A percentile compares a stretch with the other conserved stretches of the same genome.
phyloP scores from a whole-genome alignment of 2,888 invertebrate species.

The Laspeyria flexula region DNA sequence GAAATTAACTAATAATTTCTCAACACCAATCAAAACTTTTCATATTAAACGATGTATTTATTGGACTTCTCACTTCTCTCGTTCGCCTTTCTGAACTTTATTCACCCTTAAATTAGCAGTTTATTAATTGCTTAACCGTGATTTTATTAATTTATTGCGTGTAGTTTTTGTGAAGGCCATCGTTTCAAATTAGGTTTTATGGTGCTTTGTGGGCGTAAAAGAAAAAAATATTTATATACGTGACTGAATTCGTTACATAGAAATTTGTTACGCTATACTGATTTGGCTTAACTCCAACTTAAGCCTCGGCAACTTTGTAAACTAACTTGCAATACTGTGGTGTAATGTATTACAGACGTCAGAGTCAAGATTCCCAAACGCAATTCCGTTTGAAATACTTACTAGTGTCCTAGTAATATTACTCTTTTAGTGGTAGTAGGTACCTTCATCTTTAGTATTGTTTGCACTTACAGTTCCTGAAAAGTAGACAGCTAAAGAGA shows the following conservation, averaged over 20 bases:
- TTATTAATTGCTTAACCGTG: slow-evolving; percentile 11
- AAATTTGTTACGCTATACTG: slow-evolving; percentile 15
- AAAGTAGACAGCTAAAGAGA: too few relatives aligned
- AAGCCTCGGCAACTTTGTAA: slow-evolving; percentile 13
- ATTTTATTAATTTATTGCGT: slow-evolving; percentile 18
- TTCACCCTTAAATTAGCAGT: slow-evolving; percentile 13
- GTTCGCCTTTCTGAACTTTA: slow-evolving; percentile 15
- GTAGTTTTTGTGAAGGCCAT: background rate
- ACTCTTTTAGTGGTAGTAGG: background rate
- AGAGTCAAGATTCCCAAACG: slow-evolving; percentile 12
- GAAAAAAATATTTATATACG: slow-evolving; percentile 5
- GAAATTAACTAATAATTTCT: background rate
- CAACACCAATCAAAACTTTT: background rate
- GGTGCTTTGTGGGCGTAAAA: background rate
- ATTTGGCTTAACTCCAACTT: slow-evolving; percentile 37
- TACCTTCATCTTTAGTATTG: too few relatives aligned
- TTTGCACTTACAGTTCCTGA: too few relatives aligned
- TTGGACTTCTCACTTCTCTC: background rate
- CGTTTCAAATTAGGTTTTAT: slow-evolving; percentile 21
- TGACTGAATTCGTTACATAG: slow-evolving; percentile 5
- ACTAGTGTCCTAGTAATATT: background rate
- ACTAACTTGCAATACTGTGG: slow-evolving; percentile 24
- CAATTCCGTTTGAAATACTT: slow-evolving; percentile 17
- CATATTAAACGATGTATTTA: background rate
- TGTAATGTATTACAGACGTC: slow-evolving; percentile 27